Base-by-base conservation (phyloP, 2,888 invertebrate genomes). In the Stramonita haemastoma region DNA sequence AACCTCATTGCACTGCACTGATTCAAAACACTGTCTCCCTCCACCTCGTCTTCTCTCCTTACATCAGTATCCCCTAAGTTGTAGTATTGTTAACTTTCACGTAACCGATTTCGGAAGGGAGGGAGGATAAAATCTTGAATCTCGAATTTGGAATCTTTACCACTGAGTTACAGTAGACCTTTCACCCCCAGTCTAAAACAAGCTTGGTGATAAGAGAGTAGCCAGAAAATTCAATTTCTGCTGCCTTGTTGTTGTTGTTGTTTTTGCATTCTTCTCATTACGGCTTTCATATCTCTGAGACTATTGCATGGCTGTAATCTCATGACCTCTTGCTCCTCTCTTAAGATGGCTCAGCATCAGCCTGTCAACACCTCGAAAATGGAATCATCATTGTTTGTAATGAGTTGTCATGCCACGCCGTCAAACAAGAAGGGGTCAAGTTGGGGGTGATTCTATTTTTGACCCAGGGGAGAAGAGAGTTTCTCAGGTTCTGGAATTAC, bases 311-410 rank as follows among this genome's bases (percentile, higher is more conserved):
- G 79, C 46, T 56, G 4, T 34, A 19, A 87, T 87, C 87, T 46
- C 77, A 79, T 87, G 87, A 87, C 87, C 87, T 34, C 79, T 11
- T n/a, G n/a, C n/a, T 32, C 87, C 70, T 84, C 79, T 8, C 46
- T 22, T 87, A 66, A 84, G 87, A 90, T 90, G 87, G 83, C 84
- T 84, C 87, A 87, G 83, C 90, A 70, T 90, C 90, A 90, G 87
- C 66, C 90, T 87, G 90, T 90, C 90, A 90, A 70, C 90, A 29
- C n/a, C 36, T 70, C 73, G 70, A 77, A 26, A 83, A 34, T 84
- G 90, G 85, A 90, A 90, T 90, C 84, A 84, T 85, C 87, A 87
- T 87, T 87, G 87, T 87, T 90, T 87, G 87, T 87, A 87, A 90
- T 79, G 84, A 73, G 90, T 87, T 87, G 87, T 90, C 87, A 90